Evolutionary conservation across 2,888 invertebrate species (phyloP).

Genomic region (Tinea pellionella): DNA sequence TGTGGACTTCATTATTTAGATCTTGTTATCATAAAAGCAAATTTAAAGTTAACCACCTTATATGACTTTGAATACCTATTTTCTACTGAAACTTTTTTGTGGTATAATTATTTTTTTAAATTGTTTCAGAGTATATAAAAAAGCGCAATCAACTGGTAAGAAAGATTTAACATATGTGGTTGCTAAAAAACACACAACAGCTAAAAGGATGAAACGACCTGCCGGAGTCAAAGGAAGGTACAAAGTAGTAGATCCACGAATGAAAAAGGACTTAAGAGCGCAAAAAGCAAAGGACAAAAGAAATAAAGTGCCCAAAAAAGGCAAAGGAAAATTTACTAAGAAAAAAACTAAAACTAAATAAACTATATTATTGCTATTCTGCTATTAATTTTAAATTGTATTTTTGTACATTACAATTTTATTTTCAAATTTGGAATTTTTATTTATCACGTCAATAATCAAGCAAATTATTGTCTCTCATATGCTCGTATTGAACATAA

Average conservation of each 20-base stretch:
- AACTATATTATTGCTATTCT: too few species aligned
- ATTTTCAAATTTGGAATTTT: too few species aligned
- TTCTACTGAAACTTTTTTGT: too few species aligned
- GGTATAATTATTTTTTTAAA: too few species aligned
- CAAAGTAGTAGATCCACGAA: slow-evolving; percentile 94
- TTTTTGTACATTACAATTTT: neutral
- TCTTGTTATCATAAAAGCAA: too few species aligned
- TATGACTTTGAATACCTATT: too few species aligned
- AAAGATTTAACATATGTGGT: slow-evolving; percentile 94
- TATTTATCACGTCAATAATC: too few species aligned
- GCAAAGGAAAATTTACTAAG: slow-evolving; percentile 23
- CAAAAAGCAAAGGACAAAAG: slow-evolving; percentile 73
- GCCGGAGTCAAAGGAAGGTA: slow-evolving; percentile 91
- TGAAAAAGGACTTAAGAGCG: slow-evolving; percentile 93
- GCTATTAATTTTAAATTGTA: slow-evolving; percentile 15
- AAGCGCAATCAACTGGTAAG: slow-evolving; percentile 85
- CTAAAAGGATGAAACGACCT: slow-evolving; percentile 82
- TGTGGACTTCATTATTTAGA: too few species aligned
- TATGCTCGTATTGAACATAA: too few species aligned
- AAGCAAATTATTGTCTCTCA: too few species aligned
- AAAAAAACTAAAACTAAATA: slow-evolving; percentile 44
- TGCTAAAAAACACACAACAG: slow-evolving; percentile 86
- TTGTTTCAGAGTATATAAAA: slow-evolving; percentile 84
- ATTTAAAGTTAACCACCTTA: too few species aligned
- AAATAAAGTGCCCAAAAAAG: slow-evolving; percentile 46